Evolutionary conservation across 2,113 vertebrate genomes (phyloP).

Genomic region (Cyprinus carpio): DNA sequence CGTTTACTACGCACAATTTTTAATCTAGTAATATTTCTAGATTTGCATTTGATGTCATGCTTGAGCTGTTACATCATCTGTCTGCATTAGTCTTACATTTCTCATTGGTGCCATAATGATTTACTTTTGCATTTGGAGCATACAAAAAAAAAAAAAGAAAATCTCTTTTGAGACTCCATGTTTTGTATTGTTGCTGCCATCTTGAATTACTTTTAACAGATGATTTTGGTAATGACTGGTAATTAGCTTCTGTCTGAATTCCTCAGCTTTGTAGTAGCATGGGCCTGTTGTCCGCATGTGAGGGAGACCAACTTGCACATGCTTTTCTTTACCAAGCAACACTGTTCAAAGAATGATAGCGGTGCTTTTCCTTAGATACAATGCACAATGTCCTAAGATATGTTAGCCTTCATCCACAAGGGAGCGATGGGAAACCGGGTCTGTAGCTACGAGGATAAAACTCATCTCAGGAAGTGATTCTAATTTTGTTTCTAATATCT

Average conservation of each 20-base stretch:
- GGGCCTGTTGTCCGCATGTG: constrained; percentile 26
- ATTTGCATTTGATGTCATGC: not conserved
- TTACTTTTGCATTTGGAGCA: constrained; percentile 10
- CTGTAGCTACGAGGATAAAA: not conserved
- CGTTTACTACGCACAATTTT: constrained; percentile 41
- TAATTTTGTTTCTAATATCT: not conserved
- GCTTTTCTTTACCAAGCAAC: constrained; percentile 22
- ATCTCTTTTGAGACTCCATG: not conserved
- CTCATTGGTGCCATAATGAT: constrained; percentile 21
- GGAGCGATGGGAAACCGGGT: not conserved
- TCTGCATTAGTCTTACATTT: not conserved
- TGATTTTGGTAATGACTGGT: not conserved
- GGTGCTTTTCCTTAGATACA: constrained; percentile 12
- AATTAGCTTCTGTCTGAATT: constrained; percentile 26
- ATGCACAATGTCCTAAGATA: not conserved
- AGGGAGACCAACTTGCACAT: constrained; percentile 23
- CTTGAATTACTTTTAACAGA: constrained; percentile 1
- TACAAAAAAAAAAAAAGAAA: not conserved
- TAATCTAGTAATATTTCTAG: constrained; percentile 23
- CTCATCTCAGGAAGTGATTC: constrained; percentile 10
- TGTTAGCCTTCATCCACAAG: not conserved
- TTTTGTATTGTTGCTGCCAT: constrained; percentile 31
- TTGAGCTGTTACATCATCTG: not conserved
- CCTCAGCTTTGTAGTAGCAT: constrained; percentile 35
- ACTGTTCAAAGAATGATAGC: not conserved